Evolutionary conservation across 2,797 vertebrate genomes (phyloP).

Genomic region (Sphaeramia orbicularis): DNA sequence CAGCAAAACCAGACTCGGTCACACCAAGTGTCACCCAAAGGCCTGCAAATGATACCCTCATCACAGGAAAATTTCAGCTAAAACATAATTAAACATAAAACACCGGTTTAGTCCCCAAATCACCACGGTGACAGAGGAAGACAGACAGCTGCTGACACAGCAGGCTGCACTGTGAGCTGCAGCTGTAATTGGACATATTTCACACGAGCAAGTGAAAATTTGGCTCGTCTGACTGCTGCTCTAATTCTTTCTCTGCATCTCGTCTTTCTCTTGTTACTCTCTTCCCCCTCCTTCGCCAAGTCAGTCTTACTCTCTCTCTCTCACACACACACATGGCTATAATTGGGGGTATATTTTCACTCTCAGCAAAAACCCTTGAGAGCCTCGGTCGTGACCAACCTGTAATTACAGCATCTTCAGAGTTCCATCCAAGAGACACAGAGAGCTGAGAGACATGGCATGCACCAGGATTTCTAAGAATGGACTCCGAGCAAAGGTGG

Average conservation of each 20-base stretch:
- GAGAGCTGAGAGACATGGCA: conserved; percentile 59
- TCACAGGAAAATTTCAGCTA: conserved; percentile 58
- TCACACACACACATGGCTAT: conserved; percentile 64
- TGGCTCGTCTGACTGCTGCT: conserved; percentile 57
- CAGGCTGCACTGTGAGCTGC: conserved; percentile 61
- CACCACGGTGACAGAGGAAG: conserved; percentile 74
- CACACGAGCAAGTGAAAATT: conserved; percentile 70
- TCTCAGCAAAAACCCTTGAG: conserved; percentile 79
- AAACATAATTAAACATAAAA: conserved; percentile 81
- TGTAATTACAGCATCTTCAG: conserved; percentile 87
- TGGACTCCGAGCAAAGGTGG: conserved; percentile 57
- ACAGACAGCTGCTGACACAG: conserved; percentile 84
- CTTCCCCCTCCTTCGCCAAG: conserved; percentile 32
- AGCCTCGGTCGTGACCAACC: conserved; percentile 80
- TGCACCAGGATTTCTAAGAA: conserved; percentile 75
- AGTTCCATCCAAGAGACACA: conserved; percentile 77
- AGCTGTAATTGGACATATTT: conserved; percentile 84
- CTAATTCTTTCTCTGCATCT: conserved; percentile 46
- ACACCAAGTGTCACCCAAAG: conserved; percentile 65
- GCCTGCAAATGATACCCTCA: conserved; percentile 70
- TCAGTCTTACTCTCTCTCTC: conserved; percentile 48
- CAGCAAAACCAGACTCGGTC: conserved; percentile 63
- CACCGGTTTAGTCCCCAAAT: conserved; percentile 75
- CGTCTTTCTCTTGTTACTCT: conserved; percentile 49
- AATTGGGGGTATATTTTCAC: conserved; percentile 79